These are phyloP conservation scores for Oscheius sp. DNA, from an alignment of 1,140 invertebrate genomes.

Conservation along the genomic window DNA sequence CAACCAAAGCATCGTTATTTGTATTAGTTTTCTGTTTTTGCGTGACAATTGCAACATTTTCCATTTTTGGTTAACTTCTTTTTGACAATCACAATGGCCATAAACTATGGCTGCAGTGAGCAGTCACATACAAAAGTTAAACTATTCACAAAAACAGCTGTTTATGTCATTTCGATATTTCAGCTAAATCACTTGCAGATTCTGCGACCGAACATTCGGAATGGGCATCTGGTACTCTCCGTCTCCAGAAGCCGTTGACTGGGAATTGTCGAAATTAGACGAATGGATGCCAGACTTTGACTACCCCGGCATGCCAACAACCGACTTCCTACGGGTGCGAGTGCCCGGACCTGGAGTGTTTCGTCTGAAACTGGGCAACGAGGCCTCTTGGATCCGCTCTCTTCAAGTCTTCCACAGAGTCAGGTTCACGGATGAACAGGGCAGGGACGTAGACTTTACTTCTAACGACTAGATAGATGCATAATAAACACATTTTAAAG, in stretches of 20 bases:
- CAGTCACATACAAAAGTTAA: background rate
- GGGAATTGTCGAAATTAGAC: conserved; percentile 24
- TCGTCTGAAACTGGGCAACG: conserved; percentile 41
- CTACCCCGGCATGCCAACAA: conserved; percentile 45
- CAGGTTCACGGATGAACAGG: conserved; percentile 19
- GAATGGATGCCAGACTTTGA: conserved; percentile 44
- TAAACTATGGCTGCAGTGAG: background rate
- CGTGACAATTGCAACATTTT: too few species aligned
- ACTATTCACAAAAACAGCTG: background rate
- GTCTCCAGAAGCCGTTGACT: conserved; percentile 22
- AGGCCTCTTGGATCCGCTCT: conserved; percentile 39
- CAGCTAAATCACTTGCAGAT: conserved; percentile 27
- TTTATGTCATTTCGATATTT: background rate
- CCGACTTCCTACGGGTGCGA: conserved; percentile 26
- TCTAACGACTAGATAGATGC: conserved; percentile 9
- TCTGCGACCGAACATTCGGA: conserved; percentile 38
- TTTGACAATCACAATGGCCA: too few species aligned
- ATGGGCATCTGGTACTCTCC: conserved; percentile 36
- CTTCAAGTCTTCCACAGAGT: conserved; percentile 31
- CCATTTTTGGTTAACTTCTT: too few species aligned
- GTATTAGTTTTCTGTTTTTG: background rate
- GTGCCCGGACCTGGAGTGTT: conserved; percentile 37
- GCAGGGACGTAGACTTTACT: background rate
- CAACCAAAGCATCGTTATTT: too few species aligned
- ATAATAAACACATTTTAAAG: conserved; percentile 9